Evolutionary conservation across 2,113 vertebrate genomes (phyloP), one percentile per base, ranked within the genome.

Genomic region (Asarcornis scutulata): DNA sequence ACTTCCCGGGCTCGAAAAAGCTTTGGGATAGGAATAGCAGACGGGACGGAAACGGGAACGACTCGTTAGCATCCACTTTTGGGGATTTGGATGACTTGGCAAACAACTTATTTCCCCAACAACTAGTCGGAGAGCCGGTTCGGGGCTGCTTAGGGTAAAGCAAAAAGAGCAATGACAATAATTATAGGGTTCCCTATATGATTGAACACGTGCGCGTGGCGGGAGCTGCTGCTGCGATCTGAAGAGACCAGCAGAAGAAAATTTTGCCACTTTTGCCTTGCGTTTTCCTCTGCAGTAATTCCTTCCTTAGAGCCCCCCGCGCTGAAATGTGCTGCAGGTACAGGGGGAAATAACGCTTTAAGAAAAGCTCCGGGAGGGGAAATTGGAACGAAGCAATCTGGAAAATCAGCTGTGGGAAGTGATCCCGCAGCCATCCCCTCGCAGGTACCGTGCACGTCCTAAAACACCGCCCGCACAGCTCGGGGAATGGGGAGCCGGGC

Each of bases 101-200:
- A 97, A 97, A 97, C 97, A 97, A 97, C 97, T 97, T 97, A 96
- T 96, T 97, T 97, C 89, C 96, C 96, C 96, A 97, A 97, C 96
- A 96, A 97, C 95, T 87, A 91, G 95, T 94, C 96, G 66, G 92
- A 94, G 96, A 97, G 93, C 93, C 67, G 96, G 96, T 94, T 91
- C 81, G 96, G 95, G 79, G 97, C 96, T 97, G 94, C 97, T 94
- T 96, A 96, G 97, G 96, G 94, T 96, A 92, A 98, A 94, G 97
- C 96, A 97, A 97, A 97, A 97, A 98, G 98, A 98, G 97, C 97
- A 98, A 97, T 98, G 98, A 97, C 95, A 97, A 95, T 98, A 98
- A 98, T 98, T 96, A 97, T 8, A 97, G 97, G 97, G 97, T 98
- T 97, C 96, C 96, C 96, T 94, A 76, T 97, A 95, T 87, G 95